Conservation (phyloP, 2,113 vertebrate species). For the Sturnira hondurensis region DNA sequence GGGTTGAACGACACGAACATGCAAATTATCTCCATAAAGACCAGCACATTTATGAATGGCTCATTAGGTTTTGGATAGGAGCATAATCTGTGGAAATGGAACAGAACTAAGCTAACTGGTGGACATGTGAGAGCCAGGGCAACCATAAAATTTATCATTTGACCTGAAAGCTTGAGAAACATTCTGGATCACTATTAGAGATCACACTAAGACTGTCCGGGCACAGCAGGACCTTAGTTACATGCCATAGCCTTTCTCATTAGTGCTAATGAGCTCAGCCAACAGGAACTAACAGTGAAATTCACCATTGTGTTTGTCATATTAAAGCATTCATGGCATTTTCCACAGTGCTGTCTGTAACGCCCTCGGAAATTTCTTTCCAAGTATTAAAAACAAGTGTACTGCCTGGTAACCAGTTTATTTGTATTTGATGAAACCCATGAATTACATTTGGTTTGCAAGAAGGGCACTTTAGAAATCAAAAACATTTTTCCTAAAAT, state of each 20-base stretch:
- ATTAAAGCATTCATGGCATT: background rate
- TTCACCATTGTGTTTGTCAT: background rate
- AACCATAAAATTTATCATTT: background rate
- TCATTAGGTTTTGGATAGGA: background rate
- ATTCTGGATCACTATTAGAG: background rate
- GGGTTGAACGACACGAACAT: background rate
- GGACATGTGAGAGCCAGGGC: background rate
- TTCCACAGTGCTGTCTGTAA: background rate
- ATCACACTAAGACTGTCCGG: background rate
- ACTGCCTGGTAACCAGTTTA: background rate
- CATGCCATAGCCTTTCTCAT: background rate
- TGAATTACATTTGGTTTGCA: background rate
- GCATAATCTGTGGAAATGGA: background rate
- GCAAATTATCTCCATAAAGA: background rate
- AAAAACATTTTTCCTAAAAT: background rate
- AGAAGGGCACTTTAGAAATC: background rate
- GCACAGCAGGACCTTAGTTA: background rate
- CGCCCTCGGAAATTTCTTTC: background rate
- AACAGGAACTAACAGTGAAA: background rate
- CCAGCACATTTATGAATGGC: background rate
- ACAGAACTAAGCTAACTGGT: background rate
- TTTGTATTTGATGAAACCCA: background rate
- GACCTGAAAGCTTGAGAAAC: background rate
- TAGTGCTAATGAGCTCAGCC: conserved; percentile 15
- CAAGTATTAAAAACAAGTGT: background rate